Conservation (phyloP, 2,888 invertebrate genomes). For the Acanthosoma haemorrhoidale region DNA sequence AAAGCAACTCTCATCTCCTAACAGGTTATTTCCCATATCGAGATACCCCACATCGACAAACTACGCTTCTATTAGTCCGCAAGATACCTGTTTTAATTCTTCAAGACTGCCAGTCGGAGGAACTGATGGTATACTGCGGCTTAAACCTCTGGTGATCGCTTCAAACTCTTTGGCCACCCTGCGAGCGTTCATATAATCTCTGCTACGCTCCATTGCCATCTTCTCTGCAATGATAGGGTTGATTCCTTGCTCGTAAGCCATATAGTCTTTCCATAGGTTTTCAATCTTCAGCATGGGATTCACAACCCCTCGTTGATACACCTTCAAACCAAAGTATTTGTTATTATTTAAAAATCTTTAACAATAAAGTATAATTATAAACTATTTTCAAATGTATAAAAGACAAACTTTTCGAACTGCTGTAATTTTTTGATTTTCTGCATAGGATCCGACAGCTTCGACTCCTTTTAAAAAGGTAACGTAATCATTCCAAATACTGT, state of each 20-base stretch:
- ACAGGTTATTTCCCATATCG: neutral
- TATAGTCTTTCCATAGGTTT: conserved; percentile 95
- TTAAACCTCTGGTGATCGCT: conserved; percentile 87
- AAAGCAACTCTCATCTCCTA: no score
- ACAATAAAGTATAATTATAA: neutral
- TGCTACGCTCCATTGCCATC: conserved; percentile 92
- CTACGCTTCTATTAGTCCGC: no score
- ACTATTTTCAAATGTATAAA: neutral
- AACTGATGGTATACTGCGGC: conserved; percentile 90
- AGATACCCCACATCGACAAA: no score
- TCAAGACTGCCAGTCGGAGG: conserved; percentile 89
- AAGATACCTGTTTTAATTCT: conserved; percentile 78
- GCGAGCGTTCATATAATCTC: conserved; percentile 96
- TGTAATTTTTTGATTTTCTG: conserved; percentile 98
- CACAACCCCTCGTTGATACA: conserved; percentile 91
- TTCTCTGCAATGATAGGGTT: conserved; percentile 89
- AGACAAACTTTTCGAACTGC: conserved; percentile 83
- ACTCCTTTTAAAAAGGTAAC: conserved; percentile 92
- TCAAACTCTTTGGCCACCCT: conserved; percentile 95
- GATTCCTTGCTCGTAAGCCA: conserved; percentile 89
- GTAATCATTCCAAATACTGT: conserved; percentile 96
- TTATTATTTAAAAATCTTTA: neutral
- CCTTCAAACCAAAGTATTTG: conserved; percentile 48
- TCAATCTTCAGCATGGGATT: conserved; percentile 98
- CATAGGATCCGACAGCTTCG: conserved; percentile 96